A percentile compares a stretch with the other conserved stretches of the same genome.
phyloP scores from a whole-genome alignment of 2,797 vertebrate species.

The Sarcoramphus papa region DNA sequence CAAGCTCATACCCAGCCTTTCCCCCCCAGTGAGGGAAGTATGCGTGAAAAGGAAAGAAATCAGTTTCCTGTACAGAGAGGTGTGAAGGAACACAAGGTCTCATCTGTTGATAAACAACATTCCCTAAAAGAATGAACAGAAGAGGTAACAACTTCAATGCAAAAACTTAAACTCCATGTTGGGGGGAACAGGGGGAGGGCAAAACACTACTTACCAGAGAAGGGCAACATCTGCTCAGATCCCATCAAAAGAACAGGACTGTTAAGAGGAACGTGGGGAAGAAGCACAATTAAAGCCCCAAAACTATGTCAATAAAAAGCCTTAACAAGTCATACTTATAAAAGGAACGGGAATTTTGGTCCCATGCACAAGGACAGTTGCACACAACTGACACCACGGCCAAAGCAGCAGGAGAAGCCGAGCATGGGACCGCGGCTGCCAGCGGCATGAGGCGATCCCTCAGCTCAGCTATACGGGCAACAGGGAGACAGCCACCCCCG shows the following conservation, averaged over 20 bases:
- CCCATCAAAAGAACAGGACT: neutral
- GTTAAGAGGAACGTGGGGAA: neutral
- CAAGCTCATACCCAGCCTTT: neutral
- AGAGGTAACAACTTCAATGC: neutral
- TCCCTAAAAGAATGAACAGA: neutral
- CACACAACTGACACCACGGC: neutral
- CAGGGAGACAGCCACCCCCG: neutral
- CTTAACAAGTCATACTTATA: neutral
- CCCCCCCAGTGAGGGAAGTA: neutral
- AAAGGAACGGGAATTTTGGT: neutral
- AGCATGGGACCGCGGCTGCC: neutral
- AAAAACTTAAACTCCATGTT: neutral
- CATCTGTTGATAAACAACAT: neutral
- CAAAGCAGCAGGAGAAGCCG: neutral
- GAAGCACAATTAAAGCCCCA: neutral
- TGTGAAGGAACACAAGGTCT: neutral
- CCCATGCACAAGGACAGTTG: neutral
- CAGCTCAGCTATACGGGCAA: neutral
- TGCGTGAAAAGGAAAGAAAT: neutral
- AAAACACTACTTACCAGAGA: neutral
- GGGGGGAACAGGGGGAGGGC: fast-evolving
- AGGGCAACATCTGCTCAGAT: slow-evolving; percentile 10
- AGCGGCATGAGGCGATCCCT: neutral
- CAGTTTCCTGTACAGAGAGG: neutral
- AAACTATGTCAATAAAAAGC: neutral